A percentile compares a stretch with the other conserved stretches of the same genome.
Evolutionary conservation across 1,140 invertebrate species (phyloP).

Genomic region (Drosophila arawakana): DNA sequence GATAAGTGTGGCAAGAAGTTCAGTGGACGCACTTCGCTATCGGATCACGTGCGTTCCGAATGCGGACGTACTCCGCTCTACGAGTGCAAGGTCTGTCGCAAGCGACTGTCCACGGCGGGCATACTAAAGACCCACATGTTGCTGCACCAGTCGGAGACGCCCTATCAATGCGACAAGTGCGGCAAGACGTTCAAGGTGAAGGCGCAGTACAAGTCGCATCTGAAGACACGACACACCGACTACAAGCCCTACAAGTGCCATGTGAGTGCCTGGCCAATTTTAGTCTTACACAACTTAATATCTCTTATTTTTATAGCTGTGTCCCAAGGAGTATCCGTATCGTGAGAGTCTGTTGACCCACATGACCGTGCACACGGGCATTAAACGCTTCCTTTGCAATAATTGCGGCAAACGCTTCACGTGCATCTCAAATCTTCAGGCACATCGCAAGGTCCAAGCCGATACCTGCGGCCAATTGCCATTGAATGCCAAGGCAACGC

Average conservation of each 20-base stretch:
- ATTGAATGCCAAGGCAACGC: constrained; percentile 76
- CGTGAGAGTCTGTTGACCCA: constrained; percentile 85
- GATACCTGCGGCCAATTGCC: constrained; percentile 80
- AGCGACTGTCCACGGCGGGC: constrained; percentile 83
- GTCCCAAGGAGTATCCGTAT: constrained; percentile 86
- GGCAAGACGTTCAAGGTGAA: constrained; percentile 84
- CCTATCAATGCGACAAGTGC: constrained; percentile 84
- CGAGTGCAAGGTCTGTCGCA: constrained; percentile 80
- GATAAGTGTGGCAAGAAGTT: constrained; percentile 85
- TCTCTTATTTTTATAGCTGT: constrained; percentile 72
- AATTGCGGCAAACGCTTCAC: constrained; percentile 85
- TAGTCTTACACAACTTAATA: not conserved
- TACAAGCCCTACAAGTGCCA: constrained; percentile 89
- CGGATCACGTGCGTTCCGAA: constrained; percentile 82
- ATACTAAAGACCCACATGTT: constrained; percentile 84
- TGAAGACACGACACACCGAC: constrained; percentile 87
- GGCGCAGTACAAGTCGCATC: constrained; percentile 90
- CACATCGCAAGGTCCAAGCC: constrained; percentile 83
- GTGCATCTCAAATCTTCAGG: constrained; percentile 85
- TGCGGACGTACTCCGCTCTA: constrained; percentile 80
- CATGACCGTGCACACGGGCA: constrained; percentile 85
- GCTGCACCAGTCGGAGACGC: constrained; percentile 80
- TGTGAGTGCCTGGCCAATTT: constrained; percentile 32
- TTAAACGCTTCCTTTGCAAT: constrained; percentile 85
- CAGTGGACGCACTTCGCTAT: constrained; percentile 78